Evolutionary conservation across 1,140 invertebrate species (phyloP), one percentile per base, ranked within the genome.

Genomic region (Doryteuthis pealeii): DNA sequence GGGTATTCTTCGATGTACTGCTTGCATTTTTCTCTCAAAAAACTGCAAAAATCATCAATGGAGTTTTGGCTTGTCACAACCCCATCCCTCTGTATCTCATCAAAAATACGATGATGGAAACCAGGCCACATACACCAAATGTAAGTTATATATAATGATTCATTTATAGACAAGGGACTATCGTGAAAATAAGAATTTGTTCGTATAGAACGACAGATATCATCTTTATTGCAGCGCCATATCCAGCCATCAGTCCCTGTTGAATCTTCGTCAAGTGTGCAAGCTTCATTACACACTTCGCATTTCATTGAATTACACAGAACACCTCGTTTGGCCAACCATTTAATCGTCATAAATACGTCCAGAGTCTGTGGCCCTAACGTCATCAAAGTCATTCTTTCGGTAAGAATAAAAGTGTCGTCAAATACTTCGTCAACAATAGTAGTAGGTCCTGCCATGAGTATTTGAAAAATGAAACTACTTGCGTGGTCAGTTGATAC

Each of bases 41-140:
- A 74, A 62, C 72, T 77, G 33, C 31, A 66, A 73, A 67, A 77
- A 35, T 77, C 73, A 4, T 70, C 62, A 30, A 74, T 74, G 66
- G 76, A 68, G 35, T 66, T 65, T 18, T 66, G 26, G 54, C 28
- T 35, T 22, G 74, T 26, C 14, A 28, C 30, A n/a, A n/a, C n/a
- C n/a, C n/a, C n/a, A n/a, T n/a, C n/a, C n/a, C n/a, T n/a, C n/a
- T n/a, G n/a, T 22, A 69, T 12, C 30, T 77, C 68, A 31, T 40
- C 22, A 12, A n/a, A 14, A n/a, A 77, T 74, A 4, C 65, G 26
- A 18, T 28, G 31, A 28, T 77, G 76, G 18, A 58, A 68, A 22
- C 54, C 31, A 40, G 66, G 54, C 22, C 30, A 15, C 3, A 43
- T 14, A n/a, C n/a, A n/a, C 62, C 66, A 77, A 15, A 31, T 45